Evolutionary conservation across 2,113 vertebrate species (phyloP).

Genomic region (Synodontis membranacea): DNA sequence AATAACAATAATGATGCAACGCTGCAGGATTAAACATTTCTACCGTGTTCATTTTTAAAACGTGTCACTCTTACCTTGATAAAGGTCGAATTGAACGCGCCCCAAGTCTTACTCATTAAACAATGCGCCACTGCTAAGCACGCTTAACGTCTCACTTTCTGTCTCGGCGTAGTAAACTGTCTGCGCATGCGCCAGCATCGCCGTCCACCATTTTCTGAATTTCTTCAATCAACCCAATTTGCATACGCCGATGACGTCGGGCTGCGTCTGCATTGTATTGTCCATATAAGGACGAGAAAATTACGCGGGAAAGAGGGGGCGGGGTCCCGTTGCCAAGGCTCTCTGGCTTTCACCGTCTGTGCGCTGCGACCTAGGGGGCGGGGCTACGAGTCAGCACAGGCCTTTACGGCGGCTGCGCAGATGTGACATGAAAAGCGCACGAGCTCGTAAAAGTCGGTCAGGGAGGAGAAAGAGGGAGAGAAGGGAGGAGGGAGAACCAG

Average conservation of each 20-base stretch:
- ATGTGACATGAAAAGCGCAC: background rate
- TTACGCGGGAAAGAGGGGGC: slow-evolving; percentile 81
- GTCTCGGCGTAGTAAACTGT: slow-evolving; percentile 62
- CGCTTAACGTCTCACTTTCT: slow-evolving; percentile 54
- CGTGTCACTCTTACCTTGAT: slow-evolving; percentile 49
- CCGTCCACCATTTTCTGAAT: slow-evolving; percentile 79
- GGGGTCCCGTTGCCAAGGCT: slow-evolving; percentile 75
- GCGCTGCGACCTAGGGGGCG: slow-evolving; percentile 61
- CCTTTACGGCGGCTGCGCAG: slow-evolving; percentile 30
- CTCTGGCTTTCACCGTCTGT: slow-evolving; percentile 52
- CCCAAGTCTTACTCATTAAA: slow-evolving; percentile 51
- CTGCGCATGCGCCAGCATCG: slow-evolving; percentile 75
- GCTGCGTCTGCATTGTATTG: slow-evolving; percentile 76
- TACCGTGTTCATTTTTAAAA: background rate
- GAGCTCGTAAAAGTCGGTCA: background rate
- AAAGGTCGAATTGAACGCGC: slow-evolving; percentile 30
- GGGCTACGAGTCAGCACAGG: slow-evolving; percentile 57
- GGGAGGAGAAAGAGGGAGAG: too few species aligned
- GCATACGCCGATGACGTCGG: slow-evolving; percentile 74
- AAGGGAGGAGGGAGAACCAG: background rate
- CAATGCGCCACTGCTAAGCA: slow-evolving; percentile 51
- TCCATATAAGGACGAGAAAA: slow-evolving; percentile 84
- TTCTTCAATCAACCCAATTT: slow-evolving; percentile 80
- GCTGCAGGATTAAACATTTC: background rate
- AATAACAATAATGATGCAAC: background rate